A percentile compares a stretch with the other conserved stretches of the same genome.
Evolutionary conservation across 1,140 invertebrate genomes (phyloP).

Genomic region (Anagrus nilaparvatae): DNA sequence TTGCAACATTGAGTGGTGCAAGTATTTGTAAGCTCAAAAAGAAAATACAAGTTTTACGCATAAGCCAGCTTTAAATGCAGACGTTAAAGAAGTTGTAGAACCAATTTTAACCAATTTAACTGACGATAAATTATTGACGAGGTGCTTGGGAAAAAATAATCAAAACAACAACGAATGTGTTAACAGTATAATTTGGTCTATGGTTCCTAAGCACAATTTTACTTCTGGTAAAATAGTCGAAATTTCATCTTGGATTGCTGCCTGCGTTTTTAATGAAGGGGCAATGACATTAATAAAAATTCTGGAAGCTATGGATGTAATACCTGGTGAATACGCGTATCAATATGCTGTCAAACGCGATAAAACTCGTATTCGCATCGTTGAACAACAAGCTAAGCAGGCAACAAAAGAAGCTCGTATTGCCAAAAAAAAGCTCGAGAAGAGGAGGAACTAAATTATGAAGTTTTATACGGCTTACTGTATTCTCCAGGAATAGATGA

Average conservation of each 20-base stretch:
- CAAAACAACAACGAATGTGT: slow-evolving; percentile 13
- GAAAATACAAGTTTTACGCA: slow-evolving; percentile 1
- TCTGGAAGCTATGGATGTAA: slow-evolving; percentile 10
- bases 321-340: background rate
- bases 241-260: slow-evolving; percentile 6
- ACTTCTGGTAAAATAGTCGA: slow-evolving; percentile 1
- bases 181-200: slow-evolving; percentile 12
- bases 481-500: too few relatives aligned
- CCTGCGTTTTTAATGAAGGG: slow-evolving; percentile 13
- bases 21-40: slow-evolving; percentile 6
- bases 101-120: slow-evolving; percentile 14
- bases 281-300: slow-evolving; percentile 9
- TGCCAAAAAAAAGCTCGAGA: slow-evolving; percentile 3
- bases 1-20: slow-evolving; percentile 9
- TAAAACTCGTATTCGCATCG: slow-evolving; percentile 2
- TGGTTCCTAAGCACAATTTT: slow-evolving; percentile 11
- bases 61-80: slow-evolving; percentile 8
- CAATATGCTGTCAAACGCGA: slow-evolving; percentile 1
- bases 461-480: too few relatives aligned
- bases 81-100: slow-evolving; percentile 13
- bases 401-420: slow-evolving; percentile 10
- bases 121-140: slow-evolving; percentile 7
- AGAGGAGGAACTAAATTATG: too few relatives aligned
- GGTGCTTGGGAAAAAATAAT: slow-evolving; percentile 11
- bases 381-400: slow-evolving; percentile 3